phyloP scores from a whole-genome alignment of 2,113 vertebrate genomes.

The Gambusia affinis region DNA sequence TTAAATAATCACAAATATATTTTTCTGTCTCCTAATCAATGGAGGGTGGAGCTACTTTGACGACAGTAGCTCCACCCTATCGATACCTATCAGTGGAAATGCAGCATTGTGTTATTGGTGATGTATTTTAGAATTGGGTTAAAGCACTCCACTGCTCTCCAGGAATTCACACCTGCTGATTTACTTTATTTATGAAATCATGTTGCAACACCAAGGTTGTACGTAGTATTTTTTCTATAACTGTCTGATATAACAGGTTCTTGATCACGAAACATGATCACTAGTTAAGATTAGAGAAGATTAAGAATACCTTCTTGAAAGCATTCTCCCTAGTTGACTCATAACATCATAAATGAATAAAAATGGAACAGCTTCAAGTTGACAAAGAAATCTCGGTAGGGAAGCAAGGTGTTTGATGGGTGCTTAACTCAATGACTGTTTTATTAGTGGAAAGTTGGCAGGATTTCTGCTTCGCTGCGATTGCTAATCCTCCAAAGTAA shows the following conservation, averaged over 20 bases:
- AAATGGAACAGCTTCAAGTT: neutral
- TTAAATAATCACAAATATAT: no score
- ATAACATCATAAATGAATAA: neutral
- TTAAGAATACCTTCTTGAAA: no score
- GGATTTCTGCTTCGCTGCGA: neutral
- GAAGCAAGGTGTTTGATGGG: neutral
- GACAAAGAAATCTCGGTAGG: neutral
- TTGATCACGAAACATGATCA: no score
- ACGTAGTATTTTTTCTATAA: neutral
- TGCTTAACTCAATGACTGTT: neutral
- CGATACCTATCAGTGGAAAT: no score
- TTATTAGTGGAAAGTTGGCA: constrained; percentile 6
- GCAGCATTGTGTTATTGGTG: no score
- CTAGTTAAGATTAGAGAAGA: no score
- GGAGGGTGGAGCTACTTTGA: no score
- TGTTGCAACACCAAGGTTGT: neutral
- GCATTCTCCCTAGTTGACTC: neutral
- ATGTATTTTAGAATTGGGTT: no score
- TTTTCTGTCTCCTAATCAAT: neutral
- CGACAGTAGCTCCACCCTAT: no score
- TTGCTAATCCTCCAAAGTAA: neutral
- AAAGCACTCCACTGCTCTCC: no score
- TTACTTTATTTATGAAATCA: neutral
- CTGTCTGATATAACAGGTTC: no score
- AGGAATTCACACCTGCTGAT: neutral